Percentiles rank a stretch among this genome's conserved stretches.
Conservation (phyloP, 2,113 vertebrate genomes). For the Odontesthes bonariensis region DNA sequence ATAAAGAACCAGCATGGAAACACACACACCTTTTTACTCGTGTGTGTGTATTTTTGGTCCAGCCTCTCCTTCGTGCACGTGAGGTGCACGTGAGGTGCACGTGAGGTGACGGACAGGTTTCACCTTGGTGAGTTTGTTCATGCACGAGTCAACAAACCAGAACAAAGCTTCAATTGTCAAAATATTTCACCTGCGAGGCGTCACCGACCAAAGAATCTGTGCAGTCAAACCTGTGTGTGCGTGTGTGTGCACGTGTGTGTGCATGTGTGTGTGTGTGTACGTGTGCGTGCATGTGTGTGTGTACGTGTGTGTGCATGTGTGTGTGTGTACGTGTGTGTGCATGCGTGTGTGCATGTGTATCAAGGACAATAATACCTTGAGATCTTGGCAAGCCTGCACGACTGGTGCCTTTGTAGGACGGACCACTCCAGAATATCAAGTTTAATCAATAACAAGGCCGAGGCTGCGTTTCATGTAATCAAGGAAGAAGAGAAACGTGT, state of each 20-base stretch:
- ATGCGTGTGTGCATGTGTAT: neutral
- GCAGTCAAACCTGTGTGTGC: neutral
- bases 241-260: too few species aligned
- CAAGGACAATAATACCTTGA: slow-evolving; percentile 27
- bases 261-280: too few species aligned
- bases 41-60: too few species aligned
- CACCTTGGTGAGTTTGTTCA: neutral
- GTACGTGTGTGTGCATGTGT: too few species aligned
- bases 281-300: too few species aligned
- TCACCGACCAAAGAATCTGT: neutral
- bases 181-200: slow-evolving; percentile 16
- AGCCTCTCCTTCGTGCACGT: too few species aligned
- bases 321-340: neutral
- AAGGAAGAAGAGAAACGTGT: neutral
- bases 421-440: slow-evolving; percentile 11
- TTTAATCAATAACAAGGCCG: slow-evolving; percentile 17
- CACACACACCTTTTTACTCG: too few species aligned
- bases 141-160: slow-evolving; percentile 1
- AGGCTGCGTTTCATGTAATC: slow-evolving; percentile 34
- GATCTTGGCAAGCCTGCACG: slow-evolving; percentile 25
- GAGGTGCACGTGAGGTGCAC: too few species aligned
- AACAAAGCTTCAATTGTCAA: slow-evolving; percentile 34
- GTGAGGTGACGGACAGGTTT: slow-evolving; percentile 15
- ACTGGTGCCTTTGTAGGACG: slow-evolving; percentile 9
- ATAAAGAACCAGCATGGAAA: too few species aligned